A percentile compares a stretch with the other conserved stretches of the same genome.
phyloP scores from a whole-genome alignment of 2,888 invertebrate genomes.

The Parnassius apollo region DNA sequence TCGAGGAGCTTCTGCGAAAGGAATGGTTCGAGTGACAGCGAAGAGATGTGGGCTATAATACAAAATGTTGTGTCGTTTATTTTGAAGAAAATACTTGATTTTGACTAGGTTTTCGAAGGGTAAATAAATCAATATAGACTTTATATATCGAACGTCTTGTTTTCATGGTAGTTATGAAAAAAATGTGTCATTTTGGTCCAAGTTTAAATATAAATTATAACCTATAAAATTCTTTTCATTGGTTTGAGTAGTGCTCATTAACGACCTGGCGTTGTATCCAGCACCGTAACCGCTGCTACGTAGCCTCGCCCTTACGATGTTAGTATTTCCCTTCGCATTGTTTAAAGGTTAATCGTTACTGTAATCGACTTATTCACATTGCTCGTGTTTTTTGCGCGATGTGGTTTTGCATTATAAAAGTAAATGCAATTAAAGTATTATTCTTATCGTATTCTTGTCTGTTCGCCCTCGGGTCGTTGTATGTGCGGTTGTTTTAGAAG shows the following conservation, averaged over 20 bases:
- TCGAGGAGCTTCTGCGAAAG: constrained; percentile 24
- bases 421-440: constrained; percentile 24
- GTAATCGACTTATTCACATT: constrained; percentile 32
- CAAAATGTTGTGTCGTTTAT: background rate
- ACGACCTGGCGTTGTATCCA: background rate
- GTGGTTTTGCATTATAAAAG: constrained; percentile 25
- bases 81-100: too few relatives aligned
- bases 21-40: constrained; percentile 26
- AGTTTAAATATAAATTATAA: too few relatives aligned
- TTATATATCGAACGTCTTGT: too few relatives aligned
- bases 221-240: background rate
- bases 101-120: too few relatives aligned
- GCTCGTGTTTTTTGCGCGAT: constrained; percentile 24
- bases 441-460: constrained; percentile 18
- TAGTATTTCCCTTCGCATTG: constrained; percentile 29
- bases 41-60: background rate
- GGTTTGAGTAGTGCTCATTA: constrained; percentile 2
- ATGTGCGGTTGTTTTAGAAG: constrained; percentile 18
- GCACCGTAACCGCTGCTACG: constrained; percentile 20
- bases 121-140: too few relatives aligned
- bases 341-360: constrained; percentile 37
- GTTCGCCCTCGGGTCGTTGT: constrained; percentile 22
- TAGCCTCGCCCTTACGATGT: constrained; percentile 26
- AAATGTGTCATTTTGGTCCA: too few relatives aligned
- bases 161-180: too few relatives aligned